Percentiles rank a stretch among this genome's conserved stretches.
Conservation (phyloP, 2,797 vertebrate species). For the Benthosema pterotum region DNA sequence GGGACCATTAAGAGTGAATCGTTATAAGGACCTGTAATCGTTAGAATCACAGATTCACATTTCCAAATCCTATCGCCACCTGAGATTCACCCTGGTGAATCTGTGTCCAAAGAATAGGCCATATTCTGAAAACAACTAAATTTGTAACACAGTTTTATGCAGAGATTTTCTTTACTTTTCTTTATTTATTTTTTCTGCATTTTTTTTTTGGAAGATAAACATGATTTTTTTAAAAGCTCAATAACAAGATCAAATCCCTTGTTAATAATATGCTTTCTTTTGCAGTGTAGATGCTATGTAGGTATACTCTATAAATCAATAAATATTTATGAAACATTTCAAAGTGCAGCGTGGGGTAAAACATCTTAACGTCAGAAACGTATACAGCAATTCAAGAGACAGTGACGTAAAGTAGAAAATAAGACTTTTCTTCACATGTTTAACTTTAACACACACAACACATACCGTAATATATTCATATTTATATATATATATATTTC, state of each 20-base stretch:
- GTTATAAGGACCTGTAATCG: too few relatives aligned
- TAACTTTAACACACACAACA: constrained; percentile 12
- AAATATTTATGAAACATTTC: constrained; percentile 26
- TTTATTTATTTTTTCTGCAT: too few relatives aligned
- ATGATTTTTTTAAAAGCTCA: too few relatives aligned
- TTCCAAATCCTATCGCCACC: too few relatives aligned
- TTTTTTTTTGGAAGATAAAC: too few relatives aligned
- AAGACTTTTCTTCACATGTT: constrained; percentile 45
- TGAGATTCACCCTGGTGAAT: too few relatives aligned
- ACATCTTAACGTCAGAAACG: background rate
- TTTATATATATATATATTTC: background rate
- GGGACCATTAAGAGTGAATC: too few relatives aligned
- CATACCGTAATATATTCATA: constrained; percentile 10
- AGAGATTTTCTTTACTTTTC: too few relatives aligned
- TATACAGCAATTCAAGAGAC: constrained; percentile 22
- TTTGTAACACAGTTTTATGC: too few relatives aligned
- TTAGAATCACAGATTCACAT: too few relatives aligned
- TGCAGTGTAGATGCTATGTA: constrained; percentile 1
- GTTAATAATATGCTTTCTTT: constrained; percentile 32
- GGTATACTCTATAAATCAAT: constrained; percentile 21
- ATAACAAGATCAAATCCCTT: background rate
- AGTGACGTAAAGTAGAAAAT: constrained; percentile 43
- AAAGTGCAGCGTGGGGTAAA: constrained; percentile 36
- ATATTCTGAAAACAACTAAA: too few relatives aligned
- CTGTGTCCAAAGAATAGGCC: too few relatives aligned